phyloP scores from a whole-genome alignment of 2,888 invertebrate species.

The Amphipoea lucens region DNA sequence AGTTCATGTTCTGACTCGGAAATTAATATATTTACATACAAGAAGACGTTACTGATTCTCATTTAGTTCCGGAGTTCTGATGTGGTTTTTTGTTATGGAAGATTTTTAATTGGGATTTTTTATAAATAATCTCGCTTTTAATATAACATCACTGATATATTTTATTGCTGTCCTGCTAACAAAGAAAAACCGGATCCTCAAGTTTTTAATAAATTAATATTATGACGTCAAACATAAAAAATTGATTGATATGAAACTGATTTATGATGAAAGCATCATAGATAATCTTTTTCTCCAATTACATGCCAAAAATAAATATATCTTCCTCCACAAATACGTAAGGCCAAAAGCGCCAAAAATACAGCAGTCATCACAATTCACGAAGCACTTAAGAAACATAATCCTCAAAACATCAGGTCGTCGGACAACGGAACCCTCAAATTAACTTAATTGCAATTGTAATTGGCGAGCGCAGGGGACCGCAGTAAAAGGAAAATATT shows the following conservation, averaged over 20 bases:
- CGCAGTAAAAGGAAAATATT: slow-evolving; percentile 86
- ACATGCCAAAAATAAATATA: slow-evolving; percentile 13
- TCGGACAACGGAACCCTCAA: slow-evolving; percentile 79
- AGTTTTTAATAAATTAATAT: background rate
- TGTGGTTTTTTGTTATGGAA: slow-evolving; percentile 14
- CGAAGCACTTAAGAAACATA: slow-evolving; percentile 80
- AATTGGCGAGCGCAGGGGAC: slow-evolving; percentile 81
- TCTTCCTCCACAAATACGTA: background rate
- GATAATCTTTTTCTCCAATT: slow-evolving; percentile 15
- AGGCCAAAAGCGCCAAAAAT: slow-evolving; percentile 57
- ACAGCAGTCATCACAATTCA: slow-evolving; percentile 72
- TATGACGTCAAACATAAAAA: background rate
- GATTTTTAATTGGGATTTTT: background rate
- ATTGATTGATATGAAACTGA: too few relatives aligned
- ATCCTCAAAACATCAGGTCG: slow-evolving; percentile 76
- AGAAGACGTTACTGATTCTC: slow-evolving; percentile 60
- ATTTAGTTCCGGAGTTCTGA: slow-evolving; percentile 37
- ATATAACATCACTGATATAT: background rate
- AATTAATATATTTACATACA: slow-evolving; percentile 71
- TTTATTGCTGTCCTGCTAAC: background rate
- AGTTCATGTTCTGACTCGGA: slow-evolving; percentile 70
- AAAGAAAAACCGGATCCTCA: background rate
- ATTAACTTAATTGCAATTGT: slow-evolving; percentile 87
- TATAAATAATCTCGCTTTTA: background rate
- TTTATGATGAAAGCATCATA: too few relatives aligned